A percentile compares a stretch with the other conserved stretches of the same genome.
phyloP scores from a whole-genome alignment of 92 coral and sea anemone species.

The Nematostella vectensis region DNA sequence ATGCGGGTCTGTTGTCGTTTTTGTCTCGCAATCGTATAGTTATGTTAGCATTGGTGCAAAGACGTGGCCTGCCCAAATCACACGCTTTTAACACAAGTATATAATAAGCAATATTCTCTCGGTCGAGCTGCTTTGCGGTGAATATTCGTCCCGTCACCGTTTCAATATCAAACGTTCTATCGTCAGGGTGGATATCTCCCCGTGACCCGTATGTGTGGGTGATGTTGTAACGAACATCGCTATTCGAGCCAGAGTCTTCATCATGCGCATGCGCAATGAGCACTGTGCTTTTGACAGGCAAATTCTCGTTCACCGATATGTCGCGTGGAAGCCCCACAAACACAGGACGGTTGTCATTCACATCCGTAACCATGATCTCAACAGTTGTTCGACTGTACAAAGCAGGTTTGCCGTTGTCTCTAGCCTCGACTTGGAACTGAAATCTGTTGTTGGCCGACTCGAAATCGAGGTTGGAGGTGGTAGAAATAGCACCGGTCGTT shows the following conservation, averaged over 20 bases:
- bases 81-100: neutral
- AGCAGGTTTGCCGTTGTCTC: constrained; percentile 34
- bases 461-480: constrained; percentile 5
- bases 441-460: constrained; percentile 3
- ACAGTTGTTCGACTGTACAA: constrained; percentile 13
- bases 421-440: constrained; percentile 10
- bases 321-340: constrained; percentile 5
- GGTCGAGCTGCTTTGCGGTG: constrained; percentile 5
- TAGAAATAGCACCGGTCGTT: constrained; percentile 11
- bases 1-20: neutral
- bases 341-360: constrained; percentile 37
- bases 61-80: neutral
- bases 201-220: neutral
- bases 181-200: neutral
- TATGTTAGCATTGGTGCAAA: neutral
- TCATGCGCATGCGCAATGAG: constrained; percentile 12
- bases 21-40: neutral
- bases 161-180: neutral
- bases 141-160: constrained; percentile 3
- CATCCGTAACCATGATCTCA: constrained; percentile 24
- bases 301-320: constrained; percentile 2
- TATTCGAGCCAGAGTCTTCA: constrained; percentile 6
- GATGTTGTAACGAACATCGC: constrained; percentile 1
- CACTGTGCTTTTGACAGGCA: neutral
- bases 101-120: neutral